Conservation (phyloP, 2,113 vertebrate species). For the Brachirus orientalis region DNA sequence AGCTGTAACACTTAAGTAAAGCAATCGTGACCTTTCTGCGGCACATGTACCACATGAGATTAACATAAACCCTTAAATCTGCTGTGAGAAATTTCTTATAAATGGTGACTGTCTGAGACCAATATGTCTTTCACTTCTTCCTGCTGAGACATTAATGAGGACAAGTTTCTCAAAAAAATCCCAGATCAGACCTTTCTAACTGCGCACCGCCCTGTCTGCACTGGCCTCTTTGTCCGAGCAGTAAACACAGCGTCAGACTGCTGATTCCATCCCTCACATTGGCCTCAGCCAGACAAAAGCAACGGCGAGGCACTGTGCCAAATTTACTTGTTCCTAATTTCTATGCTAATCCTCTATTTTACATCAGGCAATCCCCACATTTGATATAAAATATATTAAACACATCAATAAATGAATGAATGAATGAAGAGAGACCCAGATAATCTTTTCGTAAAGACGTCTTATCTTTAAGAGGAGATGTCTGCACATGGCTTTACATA, state of each 20-base stretch:
- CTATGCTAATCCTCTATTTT: slow-evolving; percentile 74
- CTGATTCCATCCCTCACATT: slow-evolving; percentile 24
- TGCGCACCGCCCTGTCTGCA: slow-evolving; percentile 16
- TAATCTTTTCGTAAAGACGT: slow-evolving; percentile 75
- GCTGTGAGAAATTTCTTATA: slow-evolving; percentile 26
- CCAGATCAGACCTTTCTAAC: slow-evolving; percentile 4
- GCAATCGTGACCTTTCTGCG: slow-evolving; percentile 34
- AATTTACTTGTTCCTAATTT: slow-evolving; percentile 72
- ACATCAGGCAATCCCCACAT: slow-evolving; percentile 60
- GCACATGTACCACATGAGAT: slow-evolving; percentile 36
- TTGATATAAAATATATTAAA: slow-evolving; percentile 75
- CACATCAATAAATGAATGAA: slow-evolving; percentile 39
- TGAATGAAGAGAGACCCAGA: slow-evolving; percentile 45
- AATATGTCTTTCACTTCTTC: slow-evolving; percentile 45
- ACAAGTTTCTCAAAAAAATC: slow-evolving; percentile 32
- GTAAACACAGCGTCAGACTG: slow-evolving; percentile 31
- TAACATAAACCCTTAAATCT: slow-evolving; percentile 59
- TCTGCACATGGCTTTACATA: slow-evolving; percentile 59
- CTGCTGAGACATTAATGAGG: slow-evolving; percentile 63
- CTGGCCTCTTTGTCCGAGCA: slow-evolving; percentile 30
- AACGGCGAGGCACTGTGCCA: slow-evolving; percentile 51
- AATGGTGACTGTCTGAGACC: slow-evolving; percentile 52
- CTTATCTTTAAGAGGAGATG: slow-evolving; percentile 68
- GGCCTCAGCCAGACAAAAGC: slow-evolving; percentile 58
- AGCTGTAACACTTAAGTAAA: background rate